These are phyloP conservation scores for Triplophysa tibetana DNA, from an alignment of 2,113 vertebrate genomes.

Conservation along the genomic window DNA sequence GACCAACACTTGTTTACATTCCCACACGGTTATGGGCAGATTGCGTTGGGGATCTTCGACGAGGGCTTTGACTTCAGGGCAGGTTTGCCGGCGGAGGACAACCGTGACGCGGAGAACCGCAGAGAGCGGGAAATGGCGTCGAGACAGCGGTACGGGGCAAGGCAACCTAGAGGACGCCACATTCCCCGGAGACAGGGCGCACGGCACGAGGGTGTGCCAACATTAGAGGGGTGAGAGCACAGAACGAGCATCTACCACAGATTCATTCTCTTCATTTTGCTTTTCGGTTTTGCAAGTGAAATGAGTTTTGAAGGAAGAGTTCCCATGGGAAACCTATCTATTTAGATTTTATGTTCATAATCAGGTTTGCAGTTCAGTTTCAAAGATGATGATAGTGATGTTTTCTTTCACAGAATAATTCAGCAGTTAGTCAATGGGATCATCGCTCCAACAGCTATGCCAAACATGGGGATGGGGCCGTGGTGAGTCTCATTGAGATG, in stretches of 20 bases:
- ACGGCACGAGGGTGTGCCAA: constrained; percentile 90
- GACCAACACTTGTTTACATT: constrained; percentile 90
- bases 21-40: constrained; percentile 86
- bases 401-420: constrained; percentile 83
- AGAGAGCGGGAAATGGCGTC: constrained; percentile 87
- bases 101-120: constrained; percentile 83
- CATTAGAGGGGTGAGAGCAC: constrained; percentile 87
- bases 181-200: constrained; percentile 80
- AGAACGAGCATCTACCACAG: not conserved
- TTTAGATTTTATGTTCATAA: not conserved
- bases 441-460: constrained; percentile 93
- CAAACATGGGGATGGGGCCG: constrained; percentile 87
- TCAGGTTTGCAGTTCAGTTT: not conserved
- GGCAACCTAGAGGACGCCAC: constrained; percentile 87
- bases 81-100: constrained; percentile 77
- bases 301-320: too few relatives aligned
- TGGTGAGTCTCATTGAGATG: constrained; percentile 81
- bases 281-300: not conserved
- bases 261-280: not conserved
- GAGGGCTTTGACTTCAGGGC: constrained; percentile 87
- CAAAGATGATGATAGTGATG: constrained; percentile 9
- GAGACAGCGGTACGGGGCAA: constrained; percentile 82
- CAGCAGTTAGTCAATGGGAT: constrained; percentile 96
- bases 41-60: constrained; percentile 89
- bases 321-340: not conserved